Base-by-base conservation (phyloP, 2,888 invertebrate species). In the Hydriomena furcata region DNA sequence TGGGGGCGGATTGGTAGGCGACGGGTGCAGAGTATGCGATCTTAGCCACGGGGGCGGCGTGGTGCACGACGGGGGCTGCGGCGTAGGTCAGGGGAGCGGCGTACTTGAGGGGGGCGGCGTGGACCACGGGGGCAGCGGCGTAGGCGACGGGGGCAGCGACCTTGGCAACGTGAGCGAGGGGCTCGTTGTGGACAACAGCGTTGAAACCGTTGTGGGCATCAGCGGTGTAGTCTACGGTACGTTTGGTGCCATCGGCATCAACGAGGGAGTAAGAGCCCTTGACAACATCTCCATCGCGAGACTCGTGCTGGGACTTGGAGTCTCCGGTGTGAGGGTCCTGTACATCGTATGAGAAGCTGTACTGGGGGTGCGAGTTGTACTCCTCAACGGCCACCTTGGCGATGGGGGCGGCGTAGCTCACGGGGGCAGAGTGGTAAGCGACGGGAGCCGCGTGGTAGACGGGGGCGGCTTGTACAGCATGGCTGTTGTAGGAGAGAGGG, bases 221-320 rank as follows among this genome's bases (percentile, higher is more conserved):
- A 49, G 91, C 91, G 51, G 86, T 86, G 76, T 91, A 91, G 23
- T 91, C 91, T 0, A 91, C 91, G 41, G 82, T 89, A 55, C 91
- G 84, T 71, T 82, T 83, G 66, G 76, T 82, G 55, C 91, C 91
- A 56, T 91, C 91, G 25, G 91, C 76, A 55, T 91, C 91, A 6
- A 80, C 77, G 8, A 91, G 67, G 40, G 91, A 90, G 79, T 91
- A 91, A 37, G 85, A 82, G 17, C 91, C 91, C 55, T 84, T 83
- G 10, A 91, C 91, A 23, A 86, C 84, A 57, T 91, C 91, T 46
- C 91, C 91, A 40, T 82, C 82, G 51, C 91, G 86, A 41, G 68
- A 76, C 68, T 91, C 91, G 46, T 82, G 78, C 64, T 91, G 91
- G 65, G 73, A 79, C 66, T 91, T 91, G 28, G 76, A 82, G 71